Percentiles rank a stretch among this genome's conserved stretches.
phyloP scores from a whole-genome alignment of 2,113 vertebrate species.

The Rhinolophus sinicus region DNA sequence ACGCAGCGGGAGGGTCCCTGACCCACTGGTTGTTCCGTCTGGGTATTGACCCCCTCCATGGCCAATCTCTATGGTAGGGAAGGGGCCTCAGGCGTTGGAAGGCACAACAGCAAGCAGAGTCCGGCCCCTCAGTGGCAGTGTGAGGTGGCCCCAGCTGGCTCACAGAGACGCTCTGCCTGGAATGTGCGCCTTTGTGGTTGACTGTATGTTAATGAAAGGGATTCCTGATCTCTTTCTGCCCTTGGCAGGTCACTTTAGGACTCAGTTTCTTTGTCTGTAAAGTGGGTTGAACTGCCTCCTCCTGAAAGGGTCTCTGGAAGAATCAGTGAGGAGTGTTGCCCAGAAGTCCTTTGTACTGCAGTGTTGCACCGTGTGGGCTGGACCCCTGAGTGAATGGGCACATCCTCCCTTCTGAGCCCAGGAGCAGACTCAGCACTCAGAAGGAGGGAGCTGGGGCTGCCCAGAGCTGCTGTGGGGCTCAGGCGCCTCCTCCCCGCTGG shows the following conservation, averaged over 20 bases:
- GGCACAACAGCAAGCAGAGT: neutral
- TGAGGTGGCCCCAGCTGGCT: neutral
- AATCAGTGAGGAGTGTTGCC: rapidly evolving
- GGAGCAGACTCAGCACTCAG: neutral
- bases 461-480: neutral
- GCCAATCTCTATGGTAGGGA: neutral
- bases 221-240: neutral
- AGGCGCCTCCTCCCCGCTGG: neutral
- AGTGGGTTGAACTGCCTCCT: neutral
- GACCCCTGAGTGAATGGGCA: neutral
- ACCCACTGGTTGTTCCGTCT: too few species aligned
- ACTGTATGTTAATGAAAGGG: too few species aligned
- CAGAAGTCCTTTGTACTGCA: neutral
- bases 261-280: neutral
- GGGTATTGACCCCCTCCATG: too few species aligned
- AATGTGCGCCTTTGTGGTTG: neutral
- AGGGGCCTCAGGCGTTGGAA: neutral
- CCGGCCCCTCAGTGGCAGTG: neutral
- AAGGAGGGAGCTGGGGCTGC: neutral
- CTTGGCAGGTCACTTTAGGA: too few species aligned
- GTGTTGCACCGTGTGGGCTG: neutral
- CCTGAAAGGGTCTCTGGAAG: too few species aligned
- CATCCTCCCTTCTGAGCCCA: neutral
- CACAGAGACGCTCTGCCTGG: neutral
- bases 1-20: neutral